These are phyloP conservation scores for Podotricha telesiphe DNA, from an alignment of 2,888 invertebrate species.

Conservation along the genomic window DNA sequence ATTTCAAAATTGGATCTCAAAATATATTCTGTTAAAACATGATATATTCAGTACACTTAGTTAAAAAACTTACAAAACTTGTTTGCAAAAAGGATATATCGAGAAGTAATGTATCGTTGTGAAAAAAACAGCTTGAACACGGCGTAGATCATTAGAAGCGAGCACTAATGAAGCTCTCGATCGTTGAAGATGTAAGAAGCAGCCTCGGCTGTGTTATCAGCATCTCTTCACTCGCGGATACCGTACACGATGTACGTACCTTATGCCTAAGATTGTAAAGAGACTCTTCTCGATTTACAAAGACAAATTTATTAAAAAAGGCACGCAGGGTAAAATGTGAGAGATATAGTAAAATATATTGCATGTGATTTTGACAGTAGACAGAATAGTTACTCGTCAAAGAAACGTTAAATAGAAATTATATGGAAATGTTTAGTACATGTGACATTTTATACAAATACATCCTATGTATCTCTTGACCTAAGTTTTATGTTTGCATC, in stretches of 20 bases:
- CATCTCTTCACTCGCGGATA: constrained; percentile 34
- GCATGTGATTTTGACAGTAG: not conserved
- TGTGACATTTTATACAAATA: too few species aligned
- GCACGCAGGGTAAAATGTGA: too few species aligned
- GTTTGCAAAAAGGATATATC: constrained; percentile 13
- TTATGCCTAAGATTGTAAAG: constrained; percentile 19
- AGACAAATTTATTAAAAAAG: constrained; percentile 1
- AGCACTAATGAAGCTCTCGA: constrained; percentile 77
- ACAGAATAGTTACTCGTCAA: too few species aligned
- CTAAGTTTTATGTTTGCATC: too few species aligned
- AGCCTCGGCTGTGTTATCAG: constrained; percentile 43
- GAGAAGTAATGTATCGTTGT: constrained; percentile 23
- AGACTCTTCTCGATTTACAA: constrained; percentile 18
- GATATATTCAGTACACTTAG: not conserved
- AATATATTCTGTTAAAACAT: not conserved
- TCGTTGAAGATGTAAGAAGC: constrained; percentile 56
- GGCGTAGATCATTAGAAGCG: constrained; percentile 70
- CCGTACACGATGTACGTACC: constrained; percentile 34
- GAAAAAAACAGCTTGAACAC: constrained; percentile 43
- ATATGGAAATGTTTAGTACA: too few species aligned
- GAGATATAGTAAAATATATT: not conserved
- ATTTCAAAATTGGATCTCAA: not conserved
- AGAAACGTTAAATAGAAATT: too few species aligned
- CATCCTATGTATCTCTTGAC: too few species aligned
- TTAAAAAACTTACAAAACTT: not conserved